Conservation (phyloP, 2,797 vertebrate genomes). For the Anableps anableps region DNA sequence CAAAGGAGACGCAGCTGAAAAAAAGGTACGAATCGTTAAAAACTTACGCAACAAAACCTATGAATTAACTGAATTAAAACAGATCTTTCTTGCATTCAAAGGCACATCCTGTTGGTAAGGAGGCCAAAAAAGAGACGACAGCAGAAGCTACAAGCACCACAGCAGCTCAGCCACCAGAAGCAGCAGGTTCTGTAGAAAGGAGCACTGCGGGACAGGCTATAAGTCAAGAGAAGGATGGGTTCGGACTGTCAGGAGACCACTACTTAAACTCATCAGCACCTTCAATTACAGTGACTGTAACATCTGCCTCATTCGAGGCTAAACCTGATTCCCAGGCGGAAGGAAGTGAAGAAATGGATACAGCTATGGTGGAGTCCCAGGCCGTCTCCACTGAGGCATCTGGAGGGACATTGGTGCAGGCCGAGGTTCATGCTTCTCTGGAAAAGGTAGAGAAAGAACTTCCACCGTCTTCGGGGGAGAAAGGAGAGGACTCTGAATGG, state of each 20-base stretch:
- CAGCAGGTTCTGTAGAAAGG: conserved; percentile 15
- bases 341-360: conserved; percentile 63
- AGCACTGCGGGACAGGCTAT: conserved; percentile 44
- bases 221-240: conserved; percentile 47
- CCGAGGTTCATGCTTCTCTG: conserved; percentile 84
- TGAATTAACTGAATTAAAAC: neutral
- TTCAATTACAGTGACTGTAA: conserved; percentile 35
- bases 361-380: conserved; percentile 30
- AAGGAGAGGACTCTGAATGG: conserved; percentile 58
- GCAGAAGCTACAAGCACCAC: conserved; percentile 13
- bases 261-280: conserved; percentile 48
- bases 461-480: conserved; percentile 48
- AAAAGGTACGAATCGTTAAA: conserved; percentile 71
- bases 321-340: conserved; percentile 38
- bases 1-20: conserved; percentile 57
- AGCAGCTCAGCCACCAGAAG: conserved; percentile 49
- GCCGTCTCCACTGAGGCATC: conserved; percentile 24
- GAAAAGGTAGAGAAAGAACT: conserved; percentile 82
- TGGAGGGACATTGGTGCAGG: conserved; percentile 79
- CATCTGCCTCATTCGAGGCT: conserved; percentile 54
- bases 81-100: conserved; percentile 38
- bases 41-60: neutral
- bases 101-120: conserved; percentile 49
- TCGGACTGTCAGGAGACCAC: conserved; percentile 51
- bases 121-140: conserved; percentile 57